phyloP scores from a whole-genome alignment of 1,140 invertebrate species.

The Agrypnia vestita region DNA sequence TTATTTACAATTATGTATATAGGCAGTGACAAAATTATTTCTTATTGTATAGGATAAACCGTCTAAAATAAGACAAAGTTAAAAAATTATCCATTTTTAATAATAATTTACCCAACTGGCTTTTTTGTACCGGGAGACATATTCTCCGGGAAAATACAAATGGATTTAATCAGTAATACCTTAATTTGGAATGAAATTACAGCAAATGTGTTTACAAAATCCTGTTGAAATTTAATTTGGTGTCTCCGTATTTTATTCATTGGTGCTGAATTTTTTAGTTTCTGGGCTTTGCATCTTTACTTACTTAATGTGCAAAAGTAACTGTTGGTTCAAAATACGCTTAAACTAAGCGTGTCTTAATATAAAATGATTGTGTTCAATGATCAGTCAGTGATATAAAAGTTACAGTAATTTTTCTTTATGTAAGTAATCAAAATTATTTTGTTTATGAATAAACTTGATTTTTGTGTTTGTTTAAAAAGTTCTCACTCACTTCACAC shows the following conservation, averaged over 20 bases:
- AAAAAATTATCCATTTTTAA: background rate
- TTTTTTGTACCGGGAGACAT: background rate
- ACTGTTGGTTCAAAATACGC: conserved; percentile 39
- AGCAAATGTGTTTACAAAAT: too few species aligned
- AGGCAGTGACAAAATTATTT: conserved; percentile 36
- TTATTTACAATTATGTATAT: conserved; percentile 27
- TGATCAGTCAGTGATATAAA: conserved; percentile 50
- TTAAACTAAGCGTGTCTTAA: conserved; percentile 53
- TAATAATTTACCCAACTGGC: background rate
- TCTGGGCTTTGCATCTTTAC: too few species aligned
- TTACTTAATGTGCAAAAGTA: conserved; percentile 17
- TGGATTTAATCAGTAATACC: too few species aligned
- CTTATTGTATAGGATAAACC: conserved; percentile 1
- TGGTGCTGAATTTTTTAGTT: too few species aligned
- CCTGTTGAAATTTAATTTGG: too few species aligned
- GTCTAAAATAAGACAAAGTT: background rate
- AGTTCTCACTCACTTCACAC: background rate
- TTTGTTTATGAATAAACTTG: conserved; percentile 32
- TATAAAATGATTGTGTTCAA: conserved; percentile 54
- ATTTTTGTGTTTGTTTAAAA: conserved; percentile 10
- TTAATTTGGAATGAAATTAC: too few species aligned
- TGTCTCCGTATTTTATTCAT: too few species aligned
- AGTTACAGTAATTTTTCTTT: conserved; percentile 34
- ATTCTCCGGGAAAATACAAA: too few species aligned
- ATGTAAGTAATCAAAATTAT: conserved; percentile 17